Evolutionary conservation across 2,113 vertebrate species (phyloP), one percentile per base, ranked within the genome.

Genomic region (Hucho hucho): DNA sequence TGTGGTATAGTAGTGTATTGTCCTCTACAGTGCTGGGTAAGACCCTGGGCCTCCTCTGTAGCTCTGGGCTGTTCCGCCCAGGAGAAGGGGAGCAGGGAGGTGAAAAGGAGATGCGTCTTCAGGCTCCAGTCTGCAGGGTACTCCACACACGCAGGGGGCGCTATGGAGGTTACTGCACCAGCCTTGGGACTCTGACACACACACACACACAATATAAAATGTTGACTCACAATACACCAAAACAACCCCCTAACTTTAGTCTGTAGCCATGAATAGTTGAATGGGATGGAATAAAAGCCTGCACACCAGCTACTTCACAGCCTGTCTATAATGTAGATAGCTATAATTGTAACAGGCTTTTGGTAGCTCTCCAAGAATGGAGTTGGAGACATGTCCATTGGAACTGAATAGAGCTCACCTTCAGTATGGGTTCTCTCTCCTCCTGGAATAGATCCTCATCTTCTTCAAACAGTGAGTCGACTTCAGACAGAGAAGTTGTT

Each of bases 111-210:
- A 1, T 96, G 94, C 0, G 97, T 98, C 90, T 99, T 99, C 78
- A 99, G 88, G 49, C 97, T 99, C 98, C 98, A 99, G 87, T 99
- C 98, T 0, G 93, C 92, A 11, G 98, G 98, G 78, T 96, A 96
- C 67, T 95, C 93, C 0, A 72, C 49, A 28, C 86, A 90, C 1
- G 89, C 76, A 0, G 92, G 81, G 71, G 90, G 74, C 2, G 81
- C 76, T 3, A 83, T 64, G 26, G 74, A 2, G 81, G 76, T 24
- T 2, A 85, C 76, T 7, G 79, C 64, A 3, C 91, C 85, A 73
- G 79, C 58, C 1, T 69, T 86, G 1, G 91, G 83, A 75, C 90
- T 92, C 96, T 97, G 69, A 6, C 4, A 26, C 6, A 6, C 4
- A 43, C n/a, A 6, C 4, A 26, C 6, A 6, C 6, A 22, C 67